Conservation (phyloP, 2,888 invertebrate species). For the Nephrotoma flavescens region DNA sequence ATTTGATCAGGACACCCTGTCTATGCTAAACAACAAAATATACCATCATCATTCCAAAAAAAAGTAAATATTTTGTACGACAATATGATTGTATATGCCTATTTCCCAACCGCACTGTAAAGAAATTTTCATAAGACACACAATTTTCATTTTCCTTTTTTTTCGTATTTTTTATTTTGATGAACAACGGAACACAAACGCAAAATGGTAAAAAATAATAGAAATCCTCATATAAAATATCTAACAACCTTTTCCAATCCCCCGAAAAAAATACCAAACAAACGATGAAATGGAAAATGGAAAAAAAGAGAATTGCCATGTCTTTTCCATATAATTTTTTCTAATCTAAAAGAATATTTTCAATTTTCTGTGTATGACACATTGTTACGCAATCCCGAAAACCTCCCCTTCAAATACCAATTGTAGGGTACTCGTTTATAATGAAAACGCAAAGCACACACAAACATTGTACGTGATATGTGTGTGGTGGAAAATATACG, state of each 20-base stretch:
- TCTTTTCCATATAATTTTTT: background rate
- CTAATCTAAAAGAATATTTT: background rate
- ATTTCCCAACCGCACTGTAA: background rate
- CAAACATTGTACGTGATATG: background rate
- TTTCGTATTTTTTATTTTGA: background rate
- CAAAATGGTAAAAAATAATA: background rate
- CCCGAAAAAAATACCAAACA: background rate
- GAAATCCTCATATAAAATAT: background rate
- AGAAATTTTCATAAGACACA: background rate
- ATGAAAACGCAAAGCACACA: background rate
- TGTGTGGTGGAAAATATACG: background rate
- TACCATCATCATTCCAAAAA: background rate
- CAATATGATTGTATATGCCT: background rate
- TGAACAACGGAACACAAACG: background rate
- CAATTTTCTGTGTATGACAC: conserved; percentile 6
- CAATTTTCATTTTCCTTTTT: background rate
- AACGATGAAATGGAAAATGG: background rate
- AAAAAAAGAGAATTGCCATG: background rate
- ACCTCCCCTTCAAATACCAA: background rate
- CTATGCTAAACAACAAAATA: background rate
- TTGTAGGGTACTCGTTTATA: background rate
- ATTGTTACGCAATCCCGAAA: background rate
- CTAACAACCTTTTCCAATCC: background rate
- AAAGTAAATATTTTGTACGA: background rate
- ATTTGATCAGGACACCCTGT: no score